These are phyloP conservation scores for Napeogenes inachia DNA, from an alignment of 2,888 invertebrate genomes.

Conservation along the genomic window DNA sequence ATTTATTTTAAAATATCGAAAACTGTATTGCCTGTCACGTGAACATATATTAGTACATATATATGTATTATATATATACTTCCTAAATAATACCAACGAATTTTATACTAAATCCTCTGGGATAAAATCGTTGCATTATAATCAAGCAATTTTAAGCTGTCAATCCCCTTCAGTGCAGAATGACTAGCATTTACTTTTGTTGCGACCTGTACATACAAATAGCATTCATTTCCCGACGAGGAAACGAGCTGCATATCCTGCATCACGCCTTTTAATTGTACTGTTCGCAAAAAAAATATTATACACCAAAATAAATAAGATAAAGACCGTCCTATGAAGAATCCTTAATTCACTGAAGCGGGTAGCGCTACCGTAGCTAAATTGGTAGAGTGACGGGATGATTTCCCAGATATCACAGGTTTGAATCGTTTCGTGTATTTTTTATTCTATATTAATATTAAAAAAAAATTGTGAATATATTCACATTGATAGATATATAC, in stretches of 20 bases:
- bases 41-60: too few relatives aligned
- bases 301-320: slow-evolving; percentile 4
- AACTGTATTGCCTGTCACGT: too few relatives aligned
- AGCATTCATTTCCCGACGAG: slow-evolving; percentile 48
- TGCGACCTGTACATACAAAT: slow-evolving; percentile 49
- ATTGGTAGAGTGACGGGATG: too few relatives aligned
- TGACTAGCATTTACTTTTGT: slow-evolving; percentile 31
- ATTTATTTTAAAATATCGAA: too few relatives aligned
- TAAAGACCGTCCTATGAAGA: neutral
- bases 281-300: slow-evolving; percentile 40
- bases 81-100: too few relatives aligned
- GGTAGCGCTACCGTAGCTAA: too few relatives aligned
- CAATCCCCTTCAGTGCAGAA: slow-evolving; percentile 34
- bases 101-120: neutral
- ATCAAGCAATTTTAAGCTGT: slow-evolving; percentile 44
- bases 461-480: too few relatives aligned
- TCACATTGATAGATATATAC: neutral
- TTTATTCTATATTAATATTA: too few relatives aligned
- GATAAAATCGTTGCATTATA: slow-evolving; percentile 32
- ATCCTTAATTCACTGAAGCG: too few relatives aligned
- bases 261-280: slow-evolving; percentile 44
- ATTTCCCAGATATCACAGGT: too few relatives aligned
- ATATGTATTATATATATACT: too few relatives aligned
- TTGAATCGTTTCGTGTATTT: too few relatives aligned
- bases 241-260: slow-evolving; percentile 63